A percentile compares a stretch with the other conserved stretches of the same genome.
Evolutionary conservation across 2,888 invertebrate species (phyloP).

Genomic region (Oxycera nigricornis): DNA sequence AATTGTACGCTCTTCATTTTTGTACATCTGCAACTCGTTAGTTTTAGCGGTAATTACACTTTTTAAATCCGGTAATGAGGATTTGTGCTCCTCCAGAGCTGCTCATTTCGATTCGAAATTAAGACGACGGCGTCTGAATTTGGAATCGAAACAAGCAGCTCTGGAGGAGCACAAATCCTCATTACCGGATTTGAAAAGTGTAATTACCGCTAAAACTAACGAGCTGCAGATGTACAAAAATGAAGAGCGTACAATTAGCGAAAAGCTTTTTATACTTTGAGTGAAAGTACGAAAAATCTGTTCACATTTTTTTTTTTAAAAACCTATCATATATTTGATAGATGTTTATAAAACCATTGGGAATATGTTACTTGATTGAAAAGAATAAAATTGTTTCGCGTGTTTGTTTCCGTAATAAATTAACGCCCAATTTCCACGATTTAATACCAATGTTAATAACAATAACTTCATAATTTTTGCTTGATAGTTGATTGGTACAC

Average conservation of each 20-base stretch:
- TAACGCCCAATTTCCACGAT: no score
- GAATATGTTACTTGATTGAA: no score
- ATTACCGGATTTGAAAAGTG: conserved; percentile 61
- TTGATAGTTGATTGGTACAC: no score
- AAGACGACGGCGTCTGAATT: conserved; percentile 69
- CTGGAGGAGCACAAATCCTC: conserved; percentile 68
- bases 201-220: conserved; percentile 62
- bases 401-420: no score
- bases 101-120: conserved; percentile 68
- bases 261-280: conserved; percentile 54
- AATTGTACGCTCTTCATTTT: conserved; percentile 61
- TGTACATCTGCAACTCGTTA: conserved; percentile 52
- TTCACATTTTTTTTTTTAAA: no score
- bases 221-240: conserved; percentile 54
- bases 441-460: no score
- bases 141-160: conserved; percentile 69
- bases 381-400: no score
- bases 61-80: conserved; percentile 62
- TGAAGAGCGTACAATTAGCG: conserved; percentile 61
- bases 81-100: conserved; percentile 69
- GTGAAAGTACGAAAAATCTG: conserved; percentile 54
- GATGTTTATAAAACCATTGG: no score
- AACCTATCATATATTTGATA: no score
- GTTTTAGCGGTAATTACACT: conserved; percentile 63
- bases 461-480: no score